Conservation (phyloP, 1,140 invertebrate species). For the Pseudomyrmex dendroicus region DNA sequence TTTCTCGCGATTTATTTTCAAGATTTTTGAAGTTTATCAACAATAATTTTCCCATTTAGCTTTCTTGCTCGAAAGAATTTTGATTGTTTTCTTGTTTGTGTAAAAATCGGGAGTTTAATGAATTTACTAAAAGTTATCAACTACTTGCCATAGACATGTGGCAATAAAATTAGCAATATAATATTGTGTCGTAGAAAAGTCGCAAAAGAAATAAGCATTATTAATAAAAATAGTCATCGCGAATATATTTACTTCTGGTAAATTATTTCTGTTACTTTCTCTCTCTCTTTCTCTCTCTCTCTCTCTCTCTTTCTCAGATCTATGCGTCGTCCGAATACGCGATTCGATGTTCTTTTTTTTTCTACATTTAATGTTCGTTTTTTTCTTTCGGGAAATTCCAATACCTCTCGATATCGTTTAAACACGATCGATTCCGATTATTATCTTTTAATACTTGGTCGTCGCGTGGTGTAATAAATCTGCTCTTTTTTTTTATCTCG, state of each 20-base stretch:
- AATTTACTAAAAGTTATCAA: too few relatives aligned
- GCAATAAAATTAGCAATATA: too few relatives aligned
- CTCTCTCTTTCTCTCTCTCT: background rate
- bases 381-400: background rate
- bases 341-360: background rate
- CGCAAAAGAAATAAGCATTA: too few relatives aligned
- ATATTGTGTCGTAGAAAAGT: too few relatives aligned
- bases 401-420: conserved; percentile 15
- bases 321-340: background rate
- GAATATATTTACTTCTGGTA: background rate
- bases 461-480: conserved; percentile 55
- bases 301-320: background rate
- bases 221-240: background rate
- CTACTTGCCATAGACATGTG: too few relatives aligned
- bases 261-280: background rate
- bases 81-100: too few relatives aligned
- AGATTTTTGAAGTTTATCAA: background rate
- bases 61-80: too few relatives aligned
- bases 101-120: too few relatives aligned
- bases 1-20: background rate
- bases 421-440: conserved; percentile 9
- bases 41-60: too few relatives aligned
- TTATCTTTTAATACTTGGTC: conserved; percentile 55
- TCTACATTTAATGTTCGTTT: background rate
- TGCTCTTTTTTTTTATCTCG: background rate